phyloP scores from a whole-genome alignment of 2,113 vertebrate genomes.

The Alouatta palliata region DNA sequence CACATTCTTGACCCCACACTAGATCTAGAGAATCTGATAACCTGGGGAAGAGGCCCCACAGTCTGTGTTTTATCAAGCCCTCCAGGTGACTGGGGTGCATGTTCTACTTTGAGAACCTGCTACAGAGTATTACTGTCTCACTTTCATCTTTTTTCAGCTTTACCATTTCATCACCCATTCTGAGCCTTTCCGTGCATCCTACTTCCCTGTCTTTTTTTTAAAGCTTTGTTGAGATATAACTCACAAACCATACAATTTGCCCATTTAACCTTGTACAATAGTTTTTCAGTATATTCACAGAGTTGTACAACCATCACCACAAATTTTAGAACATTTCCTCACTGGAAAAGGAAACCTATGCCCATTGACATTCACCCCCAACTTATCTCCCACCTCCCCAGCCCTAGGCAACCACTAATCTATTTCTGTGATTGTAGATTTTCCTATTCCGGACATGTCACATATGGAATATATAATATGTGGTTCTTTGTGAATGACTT shows the following conservation, averaged over 20 bases:
- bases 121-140: neutral
- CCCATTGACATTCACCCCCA: neutral
- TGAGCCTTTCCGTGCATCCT: neutral
- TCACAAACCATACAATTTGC: neutral
- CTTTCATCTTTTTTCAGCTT: neutral
- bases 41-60: too few species aligned
- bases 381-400: neutral
- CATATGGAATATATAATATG: neutral
- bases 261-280: neutral
- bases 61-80: neutral
- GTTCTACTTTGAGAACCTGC: neutral
- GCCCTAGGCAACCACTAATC: neutral
- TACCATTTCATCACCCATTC: neutral
- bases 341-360: neutral
- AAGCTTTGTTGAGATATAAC: constrained; percentile 1
- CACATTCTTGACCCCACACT: neutral
- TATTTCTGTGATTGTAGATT: neutral
- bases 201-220: neutral
- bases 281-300: constrained; percentile 5
- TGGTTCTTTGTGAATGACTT: neutral
- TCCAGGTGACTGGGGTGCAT: neutral
- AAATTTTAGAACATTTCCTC: constrained; percentile 6
- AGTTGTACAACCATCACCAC: neutral
- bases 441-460: neutral
- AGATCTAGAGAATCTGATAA: neutral